A percentile compares a stretch with the other conserved stretches of the same genome.
Evolutionary conservation across 1,140 invertebrate genomes (phyloP).

Genomic region (Argopecten irradians): DNA sequence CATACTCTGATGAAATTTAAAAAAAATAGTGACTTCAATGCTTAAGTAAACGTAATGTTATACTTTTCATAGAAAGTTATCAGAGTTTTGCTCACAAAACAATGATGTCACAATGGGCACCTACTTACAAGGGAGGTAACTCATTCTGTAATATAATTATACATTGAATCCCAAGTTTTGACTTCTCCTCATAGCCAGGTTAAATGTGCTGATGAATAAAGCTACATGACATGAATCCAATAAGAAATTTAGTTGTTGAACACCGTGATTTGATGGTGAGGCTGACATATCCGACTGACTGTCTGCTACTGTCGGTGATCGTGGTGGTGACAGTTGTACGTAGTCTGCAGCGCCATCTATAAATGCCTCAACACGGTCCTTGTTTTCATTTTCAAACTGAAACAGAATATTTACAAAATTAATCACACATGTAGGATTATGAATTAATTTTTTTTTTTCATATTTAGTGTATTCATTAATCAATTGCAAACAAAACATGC

Average conservation of each 20-base stretch:
- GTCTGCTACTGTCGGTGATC: neutral
- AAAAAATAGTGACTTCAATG: too few relatives aligned
- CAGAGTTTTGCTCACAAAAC: too few relatives aligned
- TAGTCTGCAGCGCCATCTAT: slow-evolving; percentile 57
- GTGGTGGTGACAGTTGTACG: slow-evolving; percentile 38
- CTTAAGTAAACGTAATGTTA: too few relatives aligned
- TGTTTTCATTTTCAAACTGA: slow-evolving; percentile 54
- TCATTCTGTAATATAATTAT: neutral
- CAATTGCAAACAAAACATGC: too few relatives aligned
- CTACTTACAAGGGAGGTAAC: neutral
- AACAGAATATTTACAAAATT: neutral
- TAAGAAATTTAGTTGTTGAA: slow-evolving; percentile 58
- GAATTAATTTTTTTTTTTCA: too few relatives aligned
- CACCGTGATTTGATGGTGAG: slow-evolving; percentile 28
- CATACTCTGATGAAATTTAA: too few relatives aligned
- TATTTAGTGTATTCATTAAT: too few relatives aligned
- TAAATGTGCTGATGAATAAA: slow-evolving; percentile 59
- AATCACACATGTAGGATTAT: neutral
- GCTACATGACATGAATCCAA: slow-evolving; percentile 48
- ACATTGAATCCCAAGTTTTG: slow-evolving; percentile 54
- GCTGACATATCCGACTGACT: slow-evolving; percentile 51
- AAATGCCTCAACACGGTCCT: slow-evolving; percentile 64
- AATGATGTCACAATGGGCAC: too few relatives aligned
- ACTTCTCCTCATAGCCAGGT: slow-evolving; percentile 52
- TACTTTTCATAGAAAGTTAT: too few relatives aligned